Conservation (phyloP, 2,888 invertebrate species). For the Pteria penguin region DNA sequence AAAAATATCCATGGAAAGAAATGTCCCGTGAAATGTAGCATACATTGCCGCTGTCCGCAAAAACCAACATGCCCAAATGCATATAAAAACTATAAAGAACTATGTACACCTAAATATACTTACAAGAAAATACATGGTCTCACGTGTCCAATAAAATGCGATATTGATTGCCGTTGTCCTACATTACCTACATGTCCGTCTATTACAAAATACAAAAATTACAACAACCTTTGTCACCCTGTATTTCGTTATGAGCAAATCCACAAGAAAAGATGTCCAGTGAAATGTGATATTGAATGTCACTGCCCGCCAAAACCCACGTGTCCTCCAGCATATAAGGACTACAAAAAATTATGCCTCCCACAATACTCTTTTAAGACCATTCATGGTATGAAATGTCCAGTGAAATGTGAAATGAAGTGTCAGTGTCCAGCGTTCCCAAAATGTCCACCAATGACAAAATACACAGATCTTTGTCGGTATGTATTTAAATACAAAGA, state of each 20-base stretch:
- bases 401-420: conserved; percentile 1
- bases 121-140: not conserved
- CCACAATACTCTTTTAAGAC: conserved; percentile 2
- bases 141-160: conserved; percentile 2
- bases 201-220: not conserved
- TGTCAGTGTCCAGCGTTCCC: conserved; percentile 11
- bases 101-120: not conserved
- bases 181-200: conserved; percentile 16
- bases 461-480: not conserved
- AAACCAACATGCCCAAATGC: conserved; percentile 7
- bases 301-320: conserved; percentile 1
- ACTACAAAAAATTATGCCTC: not conserved
- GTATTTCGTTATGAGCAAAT: conserved; percentile 1
- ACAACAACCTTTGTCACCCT: conserved; percentile 8
- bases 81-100: not conserved
- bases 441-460: not conserved
- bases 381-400: conserved; percentile 5
- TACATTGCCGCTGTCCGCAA: conserved; percentile 13
- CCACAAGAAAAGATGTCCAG: conserved; percentile 5
- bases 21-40: conserved; percentile 6
- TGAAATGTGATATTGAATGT: conserved; percentile 6
- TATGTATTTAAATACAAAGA: not conserved
- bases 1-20: conserved; percentile 3
- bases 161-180: conserved; percentile 4
- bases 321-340: not conserved